Base-by-base conservation (phyloP, 2,888 invertebrate genomes). In the Cyrtodaria siliqua region DNA sequence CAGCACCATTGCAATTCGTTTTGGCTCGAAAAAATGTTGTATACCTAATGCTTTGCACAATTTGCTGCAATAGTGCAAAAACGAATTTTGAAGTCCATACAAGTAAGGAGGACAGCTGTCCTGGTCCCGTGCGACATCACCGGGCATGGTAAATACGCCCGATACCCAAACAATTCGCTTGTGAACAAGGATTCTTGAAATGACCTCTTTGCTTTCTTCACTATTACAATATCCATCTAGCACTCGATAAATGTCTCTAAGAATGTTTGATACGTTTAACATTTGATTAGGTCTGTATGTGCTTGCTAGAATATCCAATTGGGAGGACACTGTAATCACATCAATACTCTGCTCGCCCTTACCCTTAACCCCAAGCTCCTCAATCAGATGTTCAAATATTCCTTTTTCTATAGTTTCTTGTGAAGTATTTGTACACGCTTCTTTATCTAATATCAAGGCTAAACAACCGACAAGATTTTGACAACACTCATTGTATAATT, bases 401-500 rank as follows among this genome's bases (percentile, higher is more conserved):
- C 12, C 12, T 4, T 12, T 33, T 33, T 4, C 6, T 8, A 33
- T 33, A 12, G 33, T 12, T n/a, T n/a, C n/a, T n/a, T n/a, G n/a
- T 33, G 33, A 12, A 33, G 4, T 33, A 8, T 33, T 42, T 18
- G n/a, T 3, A 23, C 26, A 20, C 23, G 40, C 20, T 2, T 53
- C 3, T 16, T 40, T 14, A 42, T 59, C 59, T 16, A 59, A 24
- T 24, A 59, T 26, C 24, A 42, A 24, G 24, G 42, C 40, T n/a
- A 16, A 26, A 26, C 59, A 40, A 42, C 59, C 59, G 8, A 59
- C 40, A 1, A 42, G 20, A 16, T 59, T 42, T 59, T 59, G 16
- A 16, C 40, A 33, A 24, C 20, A 9, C 12, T 26, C 42, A 42
- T 42, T 42, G n/a, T 42, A 59, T 24, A 59, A 24, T 23, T 23